These are phyloP conservation scores for Hylyphantes graminicola DNA, from an alignment of 1,140 invertebrate species.

Conservation along the genomic window DNA sequence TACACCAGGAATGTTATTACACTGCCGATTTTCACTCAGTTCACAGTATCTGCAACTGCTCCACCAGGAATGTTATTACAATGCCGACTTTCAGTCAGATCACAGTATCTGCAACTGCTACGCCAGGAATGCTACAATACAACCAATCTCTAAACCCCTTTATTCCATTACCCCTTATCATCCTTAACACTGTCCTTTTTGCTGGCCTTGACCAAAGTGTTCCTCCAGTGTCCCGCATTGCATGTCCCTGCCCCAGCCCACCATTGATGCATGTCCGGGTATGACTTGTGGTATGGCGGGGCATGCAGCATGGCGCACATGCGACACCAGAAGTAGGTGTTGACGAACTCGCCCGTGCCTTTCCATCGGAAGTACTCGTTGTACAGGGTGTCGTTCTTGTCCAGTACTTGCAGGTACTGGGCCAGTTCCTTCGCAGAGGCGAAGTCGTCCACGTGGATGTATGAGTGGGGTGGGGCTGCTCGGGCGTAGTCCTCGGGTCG, in stretches of 20 bases:
- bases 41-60: too few relatives aligned
- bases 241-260: slow-evolving; percentile 63
- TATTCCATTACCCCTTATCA: slow-evolving; percentile 45
- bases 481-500: slow-evolving; percentile 88
- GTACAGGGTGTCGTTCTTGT: slow-evolving; percentile 86
- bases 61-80: too few relatives aligned
- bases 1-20: too few relatives aligned
- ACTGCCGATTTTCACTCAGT: too few relatives aligned
- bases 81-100: too few relatives aligned
- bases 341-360: slow-evolving; percentile 92
- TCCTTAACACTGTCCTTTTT: slow-evolving; percentile 22
- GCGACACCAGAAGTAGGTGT: slow-evolving; percentile 95
- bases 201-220: background rate
- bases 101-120: too few relatives aligned
- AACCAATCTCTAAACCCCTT: too few relatives aligned
- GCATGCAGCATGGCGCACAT: slow-evolving; percentile 90
- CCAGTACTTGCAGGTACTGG: slow-evolving; percentile 84
- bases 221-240: slow-evolving; percentile 44
- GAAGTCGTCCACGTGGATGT: slow-evolving; percentile 95
- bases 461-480: slow-evolving; percentile 87
- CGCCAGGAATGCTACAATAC: too few relatives aligned
- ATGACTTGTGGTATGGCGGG: slow-evolving; percentile 71
- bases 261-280: slow-evolving; percentile 71
- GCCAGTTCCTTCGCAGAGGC: slow-evolving; percentile 84
- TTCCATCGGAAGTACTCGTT: slow-evolving; percentile 93